These are phyloP conservation scores for Archivesica marissinica DNA, from an alignment of 1,140 invertebrate species.

Conservation along the genomic window DNA sequence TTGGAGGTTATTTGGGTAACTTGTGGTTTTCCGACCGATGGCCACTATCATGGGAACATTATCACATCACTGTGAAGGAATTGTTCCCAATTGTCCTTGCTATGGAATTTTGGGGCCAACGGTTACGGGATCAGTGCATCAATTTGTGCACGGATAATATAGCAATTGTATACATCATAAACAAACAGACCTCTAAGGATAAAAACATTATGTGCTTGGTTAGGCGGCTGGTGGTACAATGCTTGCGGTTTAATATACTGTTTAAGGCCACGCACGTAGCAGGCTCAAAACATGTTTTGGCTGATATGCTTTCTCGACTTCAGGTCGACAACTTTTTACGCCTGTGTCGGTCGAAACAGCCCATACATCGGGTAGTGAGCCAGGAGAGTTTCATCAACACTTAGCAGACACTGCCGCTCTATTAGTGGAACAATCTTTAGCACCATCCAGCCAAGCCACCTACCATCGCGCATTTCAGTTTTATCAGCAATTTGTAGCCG, in stretches of 20 bases:
- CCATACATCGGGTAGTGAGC: neutral
- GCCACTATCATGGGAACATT: neutral
- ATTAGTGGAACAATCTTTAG: conserved; percentile 4
- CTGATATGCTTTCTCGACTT: conserved; percentile 18
- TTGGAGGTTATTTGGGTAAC: conserved; percentile 25
- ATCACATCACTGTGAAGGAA: conserved; percentile 24
- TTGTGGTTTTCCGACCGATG: conserved; percentile 26
- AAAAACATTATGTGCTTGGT: conserved; percentile 47
- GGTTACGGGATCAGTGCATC: conserved; percentile 2
- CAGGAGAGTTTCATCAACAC: neutral
- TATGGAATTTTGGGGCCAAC: neutral
- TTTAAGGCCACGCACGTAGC: conserved; percentile 55
- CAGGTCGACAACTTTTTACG: conserved; percentile 32
- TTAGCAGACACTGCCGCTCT: neutral
- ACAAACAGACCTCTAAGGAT: conserved; percentile 50
- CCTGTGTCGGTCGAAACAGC: too few species aligned
- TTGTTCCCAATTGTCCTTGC: conserved; percentile 37
- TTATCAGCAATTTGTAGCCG: neutral
- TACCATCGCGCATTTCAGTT: conserved; percentile 32
- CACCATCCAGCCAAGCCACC: neutral
- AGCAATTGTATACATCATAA: conserved; percentile 58
- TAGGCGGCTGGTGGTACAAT: conserved; percentile 24
- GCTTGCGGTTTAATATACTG: conserved; percentile 51
- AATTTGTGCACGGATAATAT: conserved; percentile 55
- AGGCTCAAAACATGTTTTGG: conserved; percentile 13